Conservation (phyloP, 2,888 invertebrate species). For the Uloborus plumipes region DNA sequence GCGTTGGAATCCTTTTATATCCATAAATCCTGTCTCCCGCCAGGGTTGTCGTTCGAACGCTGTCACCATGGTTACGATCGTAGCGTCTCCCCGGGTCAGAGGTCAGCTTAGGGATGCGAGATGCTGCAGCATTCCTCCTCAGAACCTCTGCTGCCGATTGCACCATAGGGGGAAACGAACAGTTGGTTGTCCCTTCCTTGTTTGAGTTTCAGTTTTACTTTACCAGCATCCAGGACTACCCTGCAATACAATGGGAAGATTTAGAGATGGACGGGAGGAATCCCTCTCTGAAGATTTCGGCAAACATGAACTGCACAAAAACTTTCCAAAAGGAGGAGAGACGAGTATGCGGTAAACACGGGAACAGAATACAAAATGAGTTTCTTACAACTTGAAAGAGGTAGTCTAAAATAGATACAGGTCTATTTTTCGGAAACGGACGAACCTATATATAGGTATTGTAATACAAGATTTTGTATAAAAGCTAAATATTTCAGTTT, state of each 20-base stretch:
- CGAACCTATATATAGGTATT: too few relatives aligned
- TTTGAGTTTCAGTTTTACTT: slow-evolving; percentile 22
- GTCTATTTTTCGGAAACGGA: too few relatives aligned
- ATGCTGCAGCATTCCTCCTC: slow-evolving; percentile 8
- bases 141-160: background rate
- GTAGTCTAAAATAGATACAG: too few relatives aligned
- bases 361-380: too few relatives aligned
- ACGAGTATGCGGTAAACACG: too few relatives aligned
- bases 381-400: too few relatives aligned
- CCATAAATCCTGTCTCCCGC: slow-evolving; percentile 23
- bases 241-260: background rate
- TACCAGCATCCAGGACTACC: slow-evolving; percentile 24
- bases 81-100: slow-evolving; percentile 38
- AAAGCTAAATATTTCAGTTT: too few relatives aligned
- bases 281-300: too few relatives aligned
- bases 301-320: too few relatives aligned
- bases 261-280: too few relatives aligned
- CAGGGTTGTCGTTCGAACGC: slow-evolving; percentile 4
- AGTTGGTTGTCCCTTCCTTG: slow-evolving; percentile 5
- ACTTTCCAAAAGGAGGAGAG: too few relatives aligned
- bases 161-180: slow-evolving; percentile 13
- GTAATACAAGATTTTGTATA: too few relatives aligned
- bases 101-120: slow-evolving; percentile 44
- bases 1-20: slow-evolving; percentile 36
- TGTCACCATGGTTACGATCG: slow-evolving; percentile 39